phyloP scores from a whole-genome alignment of 2,797 vertebrate genomes.

The Moxostoma hubbsi region DNA sequence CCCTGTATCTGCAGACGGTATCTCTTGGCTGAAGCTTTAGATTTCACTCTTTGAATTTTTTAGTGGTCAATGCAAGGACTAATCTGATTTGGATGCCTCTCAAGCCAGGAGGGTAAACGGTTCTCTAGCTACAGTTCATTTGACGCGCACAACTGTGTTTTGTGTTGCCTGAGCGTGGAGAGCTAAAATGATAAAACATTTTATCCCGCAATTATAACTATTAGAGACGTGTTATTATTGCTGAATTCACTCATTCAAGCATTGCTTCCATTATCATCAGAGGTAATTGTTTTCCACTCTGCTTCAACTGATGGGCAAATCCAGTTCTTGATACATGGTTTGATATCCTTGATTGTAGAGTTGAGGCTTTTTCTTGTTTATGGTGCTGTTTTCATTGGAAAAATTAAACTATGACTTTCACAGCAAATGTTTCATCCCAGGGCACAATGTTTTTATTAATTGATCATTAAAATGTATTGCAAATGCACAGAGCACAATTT shows the following conservation, averaged over 20 bases:
- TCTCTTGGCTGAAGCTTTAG: conserved; percentile 76
- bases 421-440: neutral
- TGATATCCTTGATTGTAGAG: conserved; percentile 46
- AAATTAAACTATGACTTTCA: conserved; percentile 4
- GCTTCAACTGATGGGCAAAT: conserved; percentile 56
- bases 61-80: conserved; percentile 73
- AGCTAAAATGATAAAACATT: conserved; percentile 69
- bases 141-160: conserved; percentile 72
- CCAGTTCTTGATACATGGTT: conserved; percentile 36
- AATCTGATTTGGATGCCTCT: conserved; percentile 78
- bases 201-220: conserved; percentile 74
- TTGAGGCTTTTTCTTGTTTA: conserved; percentile 10
- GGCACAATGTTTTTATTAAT: neutral
- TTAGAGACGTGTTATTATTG: conserved; percentile 70
- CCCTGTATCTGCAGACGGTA: conserved; percentile 74
- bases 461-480: neutral
- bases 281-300: conserved; percentile 62
- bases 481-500: neutral
- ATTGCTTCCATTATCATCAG: conserved; percentile 64
- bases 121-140: conserved; percentile 76
- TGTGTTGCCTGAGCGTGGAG: conserved; percentile 65
- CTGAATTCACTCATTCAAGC: conserved; percentile 63
- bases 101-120: conserved; percentile 71
- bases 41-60: conserved; percentile 72
- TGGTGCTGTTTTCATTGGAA: conserved; percentile 22